phyloP scores from a whole-genome alignment of 1,140 invertebrate species.

The Archegozetes longisetosus region DNA sequence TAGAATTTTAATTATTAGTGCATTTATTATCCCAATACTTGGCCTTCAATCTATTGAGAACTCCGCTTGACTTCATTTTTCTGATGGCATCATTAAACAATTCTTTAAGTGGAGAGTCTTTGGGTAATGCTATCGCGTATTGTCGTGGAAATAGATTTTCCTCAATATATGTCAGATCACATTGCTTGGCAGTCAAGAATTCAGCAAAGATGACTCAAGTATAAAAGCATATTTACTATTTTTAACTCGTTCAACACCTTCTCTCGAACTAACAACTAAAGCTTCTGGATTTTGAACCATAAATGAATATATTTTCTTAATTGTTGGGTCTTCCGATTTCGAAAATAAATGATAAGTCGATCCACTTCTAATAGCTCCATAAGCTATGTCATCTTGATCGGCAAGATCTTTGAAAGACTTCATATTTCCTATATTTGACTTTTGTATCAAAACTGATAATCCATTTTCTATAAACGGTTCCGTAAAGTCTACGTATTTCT shows the following conservation, averaged over 20 bases:
- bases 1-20: too few relatives aligned
- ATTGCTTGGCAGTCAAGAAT: constrained; percentile 3
- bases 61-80: constrained; percentile 3
- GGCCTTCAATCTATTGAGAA: neutral
- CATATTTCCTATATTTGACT: neutral
- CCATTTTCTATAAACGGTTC: constrained; percentile 65
- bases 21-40: constrained; percentile 6
- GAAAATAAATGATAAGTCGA: neutral
- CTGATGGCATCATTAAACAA: constrained; percentile 5
- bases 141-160: constrained; percentile 2
- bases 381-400: neutral
- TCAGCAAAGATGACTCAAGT: constrained; percentile 10
- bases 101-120: neutral
- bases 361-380: constrained; percentile 6
- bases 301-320: neutral
- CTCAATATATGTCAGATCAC: constrained; percentile 4
- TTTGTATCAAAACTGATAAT: neutral
- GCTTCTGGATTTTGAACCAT: constrained; percentile 4
- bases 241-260: constrained; percentile 10
- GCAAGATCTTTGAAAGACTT: constrained; percentile 5
- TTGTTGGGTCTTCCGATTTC: neutral
- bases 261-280: constrained; percentile 2
- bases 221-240: constrained; percentile 9
- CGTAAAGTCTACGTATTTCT: constrained; percentile 80
- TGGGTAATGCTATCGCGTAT: constrained; percentile 10